Base-by-base conservation (phyloP, 2,888 invertebrate species). In the Stenurella melanura region DNA sequence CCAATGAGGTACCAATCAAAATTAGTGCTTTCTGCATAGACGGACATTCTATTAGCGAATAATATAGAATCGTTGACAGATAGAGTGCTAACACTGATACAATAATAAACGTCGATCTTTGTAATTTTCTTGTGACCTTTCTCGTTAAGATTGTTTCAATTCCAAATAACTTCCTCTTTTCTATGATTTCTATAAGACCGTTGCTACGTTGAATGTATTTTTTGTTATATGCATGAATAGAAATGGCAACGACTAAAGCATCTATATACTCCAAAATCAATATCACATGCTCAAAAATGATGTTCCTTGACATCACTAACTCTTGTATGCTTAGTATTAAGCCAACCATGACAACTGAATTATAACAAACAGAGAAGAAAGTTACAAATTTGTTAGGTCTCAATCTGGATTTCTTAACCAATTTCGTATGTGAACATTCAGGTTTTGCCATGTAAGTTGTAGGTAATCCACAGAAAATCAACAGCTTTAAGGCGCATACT, bases 351-450 rank as follows among this genome's bases (percentile, higher is more conserved):
- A 50, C 1, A 15, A 50, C 7, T 0, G 12, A 50, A 0, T n/a
- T 50, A 6, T 50, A 50, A n/a, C 50, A 12, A 50, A 50, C 6
- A 50, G 50, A 50, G 50, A 6, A 7, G 12, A n/a, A 0, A n/a
- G 50, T 50, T n/a, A 50, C 15, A n/a, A 0, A 50, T 50, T 50
- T 50, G 50, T 1, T n/a, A 15, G 0, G 15, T 6, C n/a, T 50
- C 4, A 69, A 21, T 21, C 17, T 19, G 7, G 57, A 17, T 56
- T 56, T 69, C 18, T 17, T 69, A 58, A 69, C 69, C 9, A 50
- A 19, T 10, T 69, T n/a, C 17, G 7, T 69, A 17, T 69, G 57
- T 2, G 69, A 18, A 26, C 57, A 69, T 15, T 58, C 58, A n/a
- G 58, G 10, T 38, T 38, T 56, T 17, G 69, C 69, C 10, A 30